Evolutionary conservation across 1,140 invertebrate genomes (phyloP).

Genomic region (Orussus abietinus): DNA sequence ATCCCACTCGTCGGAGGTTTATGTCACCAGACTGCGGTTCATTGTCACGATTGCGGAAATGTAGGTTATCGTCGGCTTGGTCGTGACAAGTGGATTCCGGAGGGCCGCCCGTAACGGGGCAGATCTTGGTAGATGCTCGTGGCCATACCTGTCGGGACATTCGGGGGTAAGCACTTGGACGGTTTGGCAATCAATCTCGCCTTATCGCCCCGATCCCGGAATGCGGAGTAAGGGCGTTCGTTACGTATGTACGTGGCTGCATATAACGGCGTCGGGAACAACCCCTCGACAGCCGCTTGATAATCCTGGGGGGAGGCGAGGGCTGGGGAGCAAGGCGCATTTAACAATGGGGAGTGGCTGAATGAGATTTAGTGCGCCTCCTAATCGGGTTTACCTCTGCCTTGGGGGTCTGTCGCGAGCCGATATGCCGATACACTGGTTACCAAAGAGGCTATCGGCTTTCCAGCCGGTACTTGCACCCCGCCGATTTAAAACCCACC

Average conservation of each 20-base stretch:
- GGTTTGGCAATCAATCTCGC: conserved; percentile 17
- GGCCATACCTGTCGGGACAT: too few species aligned
- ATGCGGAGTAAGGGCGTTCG: background rate
- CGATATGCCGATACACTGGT: conserved; percentile 12
- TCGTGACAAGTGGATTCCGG: too few species aligned
- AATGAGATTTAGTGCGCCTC: conserved; percentile 31
- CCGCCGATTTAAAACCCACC: background rate
- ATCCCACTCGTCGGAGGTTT: too few species aligned
- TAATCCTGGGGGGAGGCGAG: conserved; percentile 15
- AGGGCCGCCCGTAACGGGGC: too few species aligned
- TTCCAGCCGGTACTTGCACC: background rate
- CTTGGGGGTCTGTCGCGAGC: conserved; percentile 19
- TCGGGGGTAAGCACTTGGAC: conserved; percentile 4
- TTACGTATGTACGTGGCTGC: too few species aligned
- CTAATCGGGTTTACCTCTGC: conserved; percentile 31
- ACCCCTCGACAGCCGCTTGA: conserved; percentile 7
- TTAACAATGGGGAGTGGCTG: conserved; percentile 28
- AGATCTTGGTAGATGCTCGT: too few species aligned
- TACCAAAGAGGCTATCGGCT: background rate
- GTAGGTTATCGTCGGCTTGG: too few species aligned
- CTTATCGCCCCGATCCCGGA: conserved; percentile 14
- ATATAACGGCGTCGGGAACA: background rate
- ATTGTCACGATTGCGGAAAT: too few species aligned
- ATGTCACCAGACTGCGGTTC: too few species aligned
- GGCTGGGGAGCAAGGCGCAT: conserved; percentile 13